These are phyloP conservation scores for Eublepharis macularius DNA, from an alignment of 2,113 vertebrate genomes.

Conservation along the genomic window DNA sequence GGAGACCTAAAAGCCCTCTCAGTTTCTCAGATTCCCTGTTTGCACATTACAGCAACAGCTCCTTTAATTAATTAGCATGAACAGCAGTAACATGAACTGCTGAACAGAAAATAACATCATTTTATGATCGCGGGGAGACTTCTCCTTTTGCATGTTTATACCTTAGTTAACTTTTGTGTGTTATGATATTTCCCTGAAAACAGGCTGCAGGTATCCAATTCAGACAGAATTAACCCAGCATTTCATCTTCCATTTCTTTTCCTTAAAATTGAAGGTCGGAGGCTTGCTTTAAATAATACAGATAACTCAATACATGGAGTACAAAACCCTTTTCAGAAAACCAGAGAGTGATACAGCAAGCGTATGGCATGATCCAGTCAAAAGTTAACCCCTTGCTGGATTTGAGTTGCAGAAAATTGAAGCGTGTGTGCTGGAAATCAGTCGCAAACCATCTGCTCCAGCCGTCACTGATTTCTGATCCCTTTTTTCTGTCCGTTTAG, in stretches of 20 bases:
- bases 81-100: constrained; percentile 87
- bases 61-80: constrained; percentile 90
- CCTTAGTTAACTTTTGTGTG: constrained; percentile 79
- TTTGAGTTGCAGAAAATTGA: neutral
- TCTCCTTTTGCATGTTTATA: constrained; percentile 79
- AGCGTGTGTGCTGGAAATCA: too few species aligned
- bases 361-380: neutral
- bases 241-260: constrained; percentile 57
- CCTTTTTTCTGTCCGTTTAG: too few species aligned
- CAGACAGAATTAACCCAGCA: neutral
- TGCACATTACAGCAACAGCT: constrained; percentile 84
- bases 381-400: neutral
- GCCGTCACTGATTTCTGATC: too few species aligned
- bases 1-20: constrained; percentile 83
- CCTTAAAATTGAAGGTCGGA: neutral
- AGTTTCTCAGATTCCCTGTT: constrained; percentile 85
- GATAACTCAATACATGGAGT: constrained; percentile 32
- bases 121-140: constrained; percentile 82
- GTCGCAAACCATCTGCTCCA: too few species aligned
- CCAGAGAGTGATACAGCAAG: neutral
- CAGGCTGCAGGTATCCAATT: constrained; percentile 22
- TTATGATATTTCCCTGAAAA: constrained; percentile 68
- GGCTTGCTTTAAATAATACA: neutral
- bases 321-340: constrained; percentile 28
- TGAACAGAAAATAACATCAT: constrained; percentile 88